Conservation (phyloP, 2,113 vertebrate species). For the Pseudopodoces humilis region DNA sequence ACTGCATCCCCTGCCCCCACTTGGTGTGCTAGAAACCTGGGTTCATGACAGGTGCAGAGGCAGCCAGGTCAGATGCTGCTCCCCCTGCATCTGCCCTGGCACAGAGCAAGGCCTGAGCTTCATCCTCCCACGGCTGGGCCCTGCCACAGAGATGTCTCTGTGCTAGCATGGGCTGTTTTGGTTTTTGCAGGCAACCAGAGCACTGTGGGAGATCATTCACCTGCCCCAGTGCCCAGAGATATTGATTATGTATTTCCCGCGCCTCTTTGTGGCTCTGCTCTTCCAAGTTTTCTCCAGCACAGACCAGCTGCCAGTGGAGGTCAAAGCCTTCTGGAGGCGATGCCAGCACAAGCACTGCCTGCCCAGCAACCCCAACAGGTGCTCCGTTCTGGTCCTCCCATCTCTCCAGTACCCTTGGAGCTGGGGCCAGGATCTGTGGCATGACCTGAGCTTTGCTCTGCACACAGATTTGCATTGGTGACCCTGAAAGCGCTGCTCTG, state of each 20-base stretch:
- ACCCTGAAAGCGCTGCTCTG: neutral
- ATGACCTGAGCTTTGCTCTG: neutral
- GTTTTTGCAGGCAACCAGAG: neutral
- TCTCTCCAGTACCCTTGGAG: neutral
- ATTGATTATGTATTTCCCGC: neutral
- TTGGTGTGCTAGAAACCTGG: neutral
- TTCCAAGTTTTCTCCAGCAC: neutral
- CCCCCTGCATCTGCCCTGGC: neutral
- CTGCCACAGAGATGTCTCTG: too few species aligned
- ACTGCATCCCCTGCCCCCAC: neutral
- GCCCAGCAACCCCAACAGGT: neutral
- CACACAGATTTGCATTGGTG: neutral
- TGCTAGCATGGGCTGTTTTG: neutral
- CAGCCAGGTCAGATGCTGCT: neutral
- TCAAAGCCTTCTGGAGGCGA: neutral
- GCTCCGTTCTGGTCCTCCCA: neutral
- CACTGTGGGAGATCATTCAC: neutral
- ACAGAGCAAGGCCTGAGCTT: neutral
- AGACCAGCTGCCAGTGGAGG: neutral
- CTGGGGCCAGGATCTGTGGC: neutral
- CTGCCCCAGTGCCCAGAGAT: neutral
- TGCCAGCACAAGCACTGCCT: neutral
- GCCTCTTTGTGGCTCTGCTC: neutral
- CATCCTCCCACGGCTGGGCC: too few species aligned
- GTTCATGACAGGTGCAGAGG: neutral